Evolutionary conservation across 2,888 invertebrate species (phyloP).

Genomic region (Brachypalpus laphriformis): DNA sequence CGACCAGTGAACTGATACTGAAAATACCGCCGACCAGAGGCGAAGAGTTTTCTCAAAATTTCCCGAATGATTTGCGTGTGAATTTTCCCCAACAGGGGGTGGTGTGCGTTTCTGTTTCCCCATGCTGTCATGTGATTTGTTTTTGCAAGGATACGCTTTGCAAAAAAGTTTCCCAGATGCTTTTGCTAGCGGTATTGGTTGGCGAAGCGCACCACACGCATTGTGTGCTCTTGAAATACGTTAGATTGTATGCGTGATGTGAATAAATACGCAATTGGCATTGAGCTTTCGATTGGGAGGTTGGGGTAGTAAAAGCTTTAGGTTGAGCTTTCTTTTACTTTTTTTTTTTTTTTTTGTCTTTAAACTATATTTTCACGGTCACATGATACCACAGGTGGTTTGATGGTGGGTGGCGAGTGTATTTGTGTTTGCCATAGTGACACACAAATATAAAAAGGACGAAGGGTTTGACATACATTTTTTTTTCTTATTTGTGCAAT

Average conservation of each 20-base stretch:
- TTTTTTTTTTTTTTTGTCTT: not conserved
- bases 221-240: constrained; percentile 59
- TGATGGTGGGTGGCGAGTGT: constrained; percentile 42
- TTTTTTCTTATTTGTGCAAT: constrained; percentile 13
- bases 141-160: constrained; percentile 50
- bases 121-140: not conserved
- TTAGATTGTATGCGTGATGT: not conserved
- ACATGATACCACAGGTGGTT: constrained; percentile 73
- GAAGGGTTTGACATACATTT: constrained; percentile 25
- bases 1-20: constrained; percentile 70
- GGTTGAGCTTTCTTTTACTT: constrained; percentile 31
- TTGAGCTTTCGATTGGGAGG: constrained; percentile 46
- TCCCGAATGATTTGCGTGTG: constrained; percentile 42
- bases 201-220: not conserved
- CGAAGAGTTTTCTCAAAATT: constrained; percentile 40
- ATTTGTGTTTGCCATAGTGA: constrained; percentile 15
- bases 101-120: constrained; percentile 13
- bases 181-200: not conserved
- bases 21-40: constrained; percentile 53
- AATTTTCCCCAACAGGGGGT: constrained; percentile 37
- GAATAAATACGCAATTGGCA: constrained; percentile 47
- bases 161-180: constrained; percentile 2
- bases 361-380: constrained; percentile 66
- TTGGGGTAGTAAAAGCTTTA: constrained; percentile 32
- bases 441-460: constrained; percentile 3